These are phyloP conservation scores for Lethrus apterus DNA, from an alignment of 1,140 invertebrate genomes.

Conservation along the genomic window DNA sequence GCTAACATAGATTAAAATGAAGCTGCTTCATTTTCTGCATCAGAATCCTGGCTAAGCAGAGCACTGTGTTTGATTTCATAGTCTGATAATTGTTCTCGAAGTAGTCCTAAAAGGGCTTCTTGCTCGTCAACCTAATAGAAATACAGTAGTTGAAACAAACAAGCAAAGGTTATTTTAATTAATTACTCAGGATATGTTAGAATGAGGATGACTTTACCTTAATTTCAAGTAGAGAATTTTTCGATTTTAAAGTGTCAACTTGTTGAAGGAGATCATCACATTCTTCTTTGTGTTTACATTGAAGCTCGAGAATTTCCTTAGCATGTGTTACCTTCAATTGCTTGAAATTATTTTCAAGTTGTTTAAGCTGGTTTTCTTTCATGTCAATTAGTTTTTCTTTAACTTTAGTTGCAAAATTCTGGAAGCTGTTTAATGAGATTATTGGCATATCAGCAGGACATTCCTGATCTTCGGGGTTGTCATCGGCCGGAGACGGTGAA, in stretches of 20 bases:
- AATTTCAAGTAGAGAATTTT: constrained; percentile 13
- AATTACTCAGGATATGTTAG: not conserved
- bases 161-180: too few species aligned
- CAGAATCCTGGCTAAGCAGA: constrained; percentile 21
- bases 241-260: constrained; percentile 20
- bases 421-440: constrained; percentile 13
- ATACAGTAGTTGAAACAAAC: too few species aligned
- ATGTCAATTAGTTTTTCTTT: not conserved
- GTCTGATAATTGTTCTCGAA: constrained; percentile 26
- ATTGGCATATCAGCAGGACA: constrained; percentile 10
- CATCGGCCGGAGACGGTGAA: constrained; percentile 30
- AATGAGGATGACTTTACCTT: constrained; percentile 20
- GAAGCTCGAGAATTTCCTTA: constrained; percentile 20
- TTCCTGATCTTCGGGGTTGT: constrained; percentile 23
- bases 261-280: constrained; percentile 33
- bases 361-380: constrained; percentile 6
- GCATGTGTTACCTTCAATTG: constrained; percentile 9
- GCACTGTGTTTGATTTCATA: constrained; percentile 22
- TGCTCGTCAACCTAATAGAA: constrained; percentile 27
- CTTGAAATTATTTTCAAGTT: constrained; percentile 1
- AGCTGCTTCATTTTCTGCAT: constrained; percentile 27
- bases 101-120: constrained; percentile 29
- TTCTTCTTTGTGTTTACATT: constrained; percentile 25
- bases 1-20: constrained; percentile 35
- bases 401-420: constrained; percentile 14